phyloP scores from a whole-genome alignment of 2,888 invertebrate species.

The Germaria angustata region DNA sequence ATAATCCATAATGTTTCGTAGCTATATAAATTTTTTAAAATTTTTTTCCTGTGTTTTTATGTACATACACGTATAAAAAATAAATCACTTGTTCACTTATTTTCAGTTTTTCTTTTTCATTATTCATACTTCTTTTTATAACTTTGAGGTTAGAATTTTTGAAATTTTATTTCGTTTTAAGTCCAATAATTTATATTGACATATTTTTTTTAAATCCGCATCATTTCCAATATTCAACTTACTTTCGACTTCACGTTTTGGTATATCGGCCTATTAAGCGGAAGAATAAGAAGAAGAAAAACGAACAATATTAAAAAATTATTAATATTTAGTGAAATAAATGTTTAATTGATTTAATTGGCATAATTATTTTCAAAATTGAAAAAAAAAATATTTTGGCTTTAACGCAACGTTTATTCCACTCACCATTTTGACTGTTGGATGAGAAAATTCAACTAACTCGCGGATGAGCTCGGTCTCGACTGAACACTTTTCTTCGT shows the following conservation, averaged over 20 bases:
- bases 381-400: conserved; percentile 58
- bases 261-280: conserved; percentile 87
- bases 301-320: conserved; percentile 44
- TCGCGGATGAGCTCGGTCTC: conserved; percentile 81
- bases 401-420: conserved; percentile 46
- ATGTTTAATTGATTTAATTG: too few species aligned
- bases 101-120: background rate
- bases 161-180: background rate
- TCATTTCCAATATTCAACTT: conserved; percentile 81
- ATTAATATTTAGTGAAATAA: conserved; percentile 54
- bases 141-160: conserved; percentile 72
- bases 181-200: conserved; percentile 10
- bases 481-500: conserved; percentile 80
- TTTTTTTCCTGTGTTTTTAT: background rate
- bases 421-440: conserved; percentile 86
- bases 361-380: too few species aligned
- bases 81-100: background rate
- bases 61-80: background rate
- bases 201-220: conserved; percentile 45
- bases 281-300: conserved; percentile 69
- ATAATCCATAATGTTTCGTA: conserved; percentile 3
- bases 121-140: conserved; percentile 49
- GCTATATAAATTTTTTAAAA: background rate
- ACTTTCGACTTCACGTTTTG: conserved; percentile 94
- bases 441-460: conserved; percentile 81